A percentile compares a stretch with the other conserved stretches of the same genome.
Evolutionary conservation across 2,113 vertebrate genomes (phyloP).

Genomic region (Callipepla californica): DNA sequence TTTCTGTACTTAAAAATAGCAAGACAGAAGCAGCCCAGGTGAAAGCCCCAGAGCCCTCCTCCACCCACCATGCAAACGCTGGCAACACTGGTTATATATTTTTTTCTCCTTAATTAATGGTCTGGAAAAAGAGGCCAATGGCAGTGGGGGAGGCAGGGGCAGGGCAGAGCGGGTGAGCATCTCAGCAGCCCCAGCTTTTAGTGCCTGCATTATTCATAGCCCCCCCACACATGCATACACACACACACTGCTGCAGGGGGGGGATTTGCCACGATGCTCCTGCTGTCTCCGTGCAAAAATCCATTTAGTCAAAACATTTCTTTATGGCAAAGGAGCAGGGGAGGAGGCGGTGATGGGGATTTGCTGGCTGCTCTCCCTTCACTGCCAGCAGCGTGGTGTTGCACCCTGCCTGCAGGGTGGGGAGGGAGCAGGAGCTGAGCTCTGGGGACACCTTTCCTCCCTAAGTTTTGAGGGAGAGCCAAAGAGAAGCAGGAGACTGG

Average conservation of each 20-base stretch:
- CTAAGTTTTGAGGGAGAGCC: neutral
- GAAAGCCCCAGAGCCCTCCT: neutral
- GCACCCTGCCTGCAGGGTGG: rapidly evolving
- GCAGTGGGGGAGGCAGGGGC: neutral
- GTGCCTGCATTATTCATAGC: slow-evolving; percentile 58
- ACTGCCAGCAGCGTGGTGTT: rapidly evolving
- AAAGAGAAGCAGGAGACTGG: neutral
- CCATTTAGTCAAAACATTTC: slow-evolving; percentile 55
- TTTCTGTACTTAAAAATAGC: neutral
- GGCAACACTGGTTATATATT: rapidly evolving
- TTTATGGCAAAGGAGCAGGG: neutral
- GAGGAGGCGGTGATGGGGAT: neutral
- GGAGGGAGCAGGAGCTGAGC: neutral
- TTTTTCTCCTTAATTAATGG: neutral
- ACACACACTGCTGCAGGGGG: neutral
- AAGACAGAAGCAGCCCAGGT: neutral
- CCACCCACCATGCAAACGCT: neutral
- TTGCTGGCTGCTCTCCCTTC: rapidly evolving
- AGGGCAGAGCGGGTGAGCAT: neutral
- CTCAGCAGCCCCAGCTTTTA: neutral
- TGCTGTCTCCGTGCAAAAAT: slow-evolving; percentile 55
- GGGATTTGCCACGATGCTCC: slow-evolving; percentile 59
- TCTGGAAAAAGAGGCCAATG: neutral
- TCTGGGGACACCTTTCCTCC: rapidly evolving
- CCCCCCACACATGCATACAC: neutral